Conservation (phyloP, 2,797 vertebrate species). For the Thalassophryne amazonica region DNA sequence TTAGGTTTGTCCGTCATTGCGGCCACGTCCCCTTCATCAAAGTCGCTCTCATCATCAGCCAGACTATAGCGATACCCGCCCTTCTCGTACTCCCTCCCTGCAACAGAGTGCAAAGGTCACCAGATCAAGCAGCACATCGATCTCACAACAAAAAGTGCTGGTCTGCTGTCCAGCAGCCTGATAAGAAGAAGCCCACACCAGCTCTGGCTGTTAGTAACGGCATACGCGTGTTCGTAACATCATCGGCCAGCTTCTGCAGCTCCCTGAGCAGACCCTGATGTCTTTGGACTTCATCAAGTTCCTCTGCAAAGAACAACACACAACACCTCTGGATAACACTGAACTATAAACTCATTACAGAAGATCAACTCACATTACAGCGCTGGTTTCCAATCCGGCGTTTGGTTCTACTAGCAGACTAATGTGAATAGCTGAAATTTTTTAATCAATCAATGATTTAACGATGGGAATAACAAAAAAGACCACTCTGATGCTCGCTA, state of each 20-base stretch:
- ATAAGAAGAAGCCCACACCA: neutral
- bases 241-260: conserved; percentile 73
- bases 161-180: no score
- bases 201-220: neutral
- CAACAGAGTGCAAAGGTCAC: conserved; percentile 11
- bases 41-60: conserved; percentile 44
- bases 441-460: no score
- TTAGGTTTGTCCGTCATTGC: conserved; percentile 11
- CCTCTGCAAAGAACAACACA: conserved; percentile 53
- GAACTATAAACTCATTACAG: neutral
- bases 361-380: neutral
- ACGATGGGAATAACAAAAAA: no score
- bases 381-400: no score
- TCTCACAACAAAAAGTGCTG: no score
- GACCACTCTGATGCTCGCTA: no score
- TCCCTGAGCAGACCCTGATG: conserved; percentile 79
- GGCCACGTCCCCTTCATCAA: conserved; percentile 31
- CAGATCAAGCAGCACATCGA: no score
- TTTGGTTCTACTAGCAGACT: no score
- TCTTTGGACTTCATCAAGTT: conserved; percentile 69
- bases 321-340: neutral
- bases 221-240: conserved; percentile 49
- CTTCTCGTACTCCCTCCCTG: conserved; percentile 49
- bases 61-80: conserved; percentile 47
- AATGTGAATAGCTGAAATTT: no score